Conservation (phyloP, 37 sponge, comb jelly and placozoan species). For the Halisarca cf. caerulea region DNA sequence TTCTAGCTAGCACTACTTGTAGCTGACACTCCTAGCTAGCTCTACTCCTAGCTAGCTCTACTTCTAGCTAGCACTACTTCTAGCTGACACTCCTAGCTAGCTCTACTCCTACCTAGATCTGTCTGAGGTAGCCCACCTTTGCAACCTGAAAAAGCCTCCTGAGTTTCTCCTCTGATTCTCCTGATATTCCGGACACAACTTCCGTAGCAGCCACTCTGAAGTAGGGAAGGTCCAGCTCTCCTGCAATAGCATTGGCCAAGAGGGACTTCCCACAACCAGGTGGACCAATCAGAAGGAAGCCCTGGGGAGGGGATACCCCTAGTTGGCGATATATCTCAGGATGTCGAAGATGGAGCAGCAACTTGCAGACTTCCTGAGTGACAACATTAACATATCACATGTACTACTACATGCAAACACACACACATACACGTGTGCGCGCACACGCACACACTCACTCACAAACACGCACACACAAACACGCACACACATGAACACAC, state of each 20-base stretch:
- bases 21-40: too few relatives aligned
- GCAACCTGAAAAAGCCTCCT: constrained; percentile 83
- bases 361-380: constrained; percentile 76
- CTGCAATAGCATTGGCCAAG: constrained; percentile 95
- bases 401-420: background rate
- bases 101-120: too few relatives aligned
- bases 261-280: constrained; percentile 99
- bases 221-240: constrained; percentile 88
- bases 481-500: background rate
- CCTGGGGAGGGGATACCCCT: constrained; percentile 80
- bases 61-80: too few relatives aligned
- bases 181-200: constrained; percentile 95
- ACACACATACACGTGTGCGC: too few relatives aligned
- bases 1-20: too few relatives aligned
- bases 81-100: too few relatives aligned
- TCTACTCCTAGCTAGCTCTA: too few relatives aligned
- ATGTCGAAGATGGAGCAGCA: constrained; percentile 82
- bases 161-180: constrained; percentile 91
- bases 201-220: constrained; percentile 91
- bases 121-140: constrained; percentile 50
- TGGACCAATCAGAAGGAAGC: constrained; percentile 95
- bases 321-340: constrained; percentile 85
- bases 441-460: background rate
- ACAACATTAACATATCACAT: background rate
- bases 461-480: too few relatives aligned